A percentile compares a stretch with the other conserved stretches of the same genome.
These are phyloP conservation scores for Tipula vernalis DNA, from an alignment of 2,888 invertebrate species.

Conservation along the genomic window DNA sequence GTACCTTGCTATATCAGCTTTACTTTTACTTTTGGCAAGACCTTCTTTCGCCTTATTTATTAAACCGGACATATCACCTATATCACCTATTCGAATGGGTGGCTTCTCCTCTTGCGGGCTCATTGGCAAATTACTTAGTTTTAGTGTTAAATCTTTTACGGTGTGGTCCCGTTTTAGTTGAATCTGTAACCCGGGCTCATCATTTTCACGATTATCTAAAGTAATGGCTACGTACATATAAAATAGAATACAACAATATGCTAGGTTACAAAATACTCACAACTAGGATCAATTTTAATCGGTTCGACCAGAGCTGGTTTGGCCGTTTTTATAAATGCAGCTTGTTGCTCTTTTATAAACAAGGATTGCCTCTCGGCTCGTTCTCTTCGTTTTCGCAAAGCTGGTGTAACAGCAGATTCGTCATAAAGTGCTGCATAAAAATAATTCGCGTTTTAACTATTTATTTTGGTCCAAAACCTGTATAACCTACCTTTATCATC, in stretches of 20 bases:
- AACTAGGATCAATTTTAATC: neutral
- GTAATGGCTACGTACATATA: neutral
- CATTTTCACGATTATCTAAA: slow-evolving; percentile 42
- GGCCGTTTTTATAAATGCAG: slow-evolving; percentile 34
- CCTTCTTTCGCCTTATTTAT: slow-evolving; percentile 91
- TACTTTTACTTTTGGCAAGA: slow-evolving; percentile 73
- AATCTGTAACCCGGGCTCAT: slow-evolving; percentile 48
- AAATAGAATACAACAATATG: neutral
- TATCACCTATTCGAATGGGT: slow-evolving; percentile 57
- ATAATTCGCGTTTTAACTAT: neutral
- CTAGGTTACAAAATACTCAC: neutral
- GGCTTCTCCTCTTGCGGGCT: slow-evolving; percentile 47
- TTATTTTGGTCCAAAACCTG: no score
- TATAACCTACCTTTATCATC: slow-evolving; percentile 18
- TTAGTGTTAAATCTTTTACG: slow-evolving; percentile 79
- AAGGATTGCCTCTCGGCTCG: slow-evolving; percentile 74
- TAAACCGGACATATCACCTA: slow-evolving; percentile 81
- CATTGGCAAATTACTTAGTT: slow-evolving; percentile 54
- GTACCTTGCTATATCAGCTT: slow-evolving; percentile 43
- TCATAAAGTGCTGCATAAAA: slow-evolving; percentile 19
- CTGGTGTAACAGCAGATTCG: slow-evolving; percentile 68
- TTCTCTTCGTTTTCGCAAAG: slow-evolving; percentile 64
- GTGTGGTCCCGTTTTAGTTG: slow-evolving; percentile 71
- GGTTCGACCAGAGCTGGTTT: neutral
- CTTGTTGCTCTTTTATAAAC: slow-evolving; percentile 74